These are phyloP conservation scores for Ormyrus thymus DNA, from an alignment of 2,888 invertebrate species.

Conservation along the genomic window DNA sequence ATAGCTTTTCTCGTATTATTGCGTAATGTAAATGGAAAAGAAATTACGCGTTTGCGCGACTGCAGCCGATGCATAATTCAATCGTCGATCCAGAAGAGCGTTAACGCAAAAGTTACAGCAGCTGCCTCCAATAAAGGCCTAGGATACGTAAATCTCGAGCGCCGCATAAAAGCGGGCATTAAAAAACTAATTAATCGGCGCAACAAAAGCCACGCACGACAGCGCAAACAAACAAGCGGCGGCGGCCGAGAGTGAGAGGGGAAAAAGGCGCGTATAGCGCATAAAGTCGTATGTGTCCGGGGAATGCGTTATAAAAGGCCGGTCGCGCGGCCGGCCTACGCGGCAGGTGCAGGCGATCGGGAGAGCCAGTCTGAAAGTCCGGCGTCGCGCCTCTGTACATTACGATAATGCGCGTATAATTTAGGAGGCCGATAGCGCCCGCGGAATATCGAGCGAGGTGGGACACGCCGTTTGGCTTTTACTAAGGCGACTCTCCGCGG, in stretches of 20 bases:
- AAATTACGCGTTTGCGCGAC: too few species aligned
- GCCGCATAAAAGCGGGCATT: background rate
- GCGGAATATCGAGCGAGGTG: conserved; percentile 17
- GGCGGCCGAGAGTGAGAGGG: background rate
- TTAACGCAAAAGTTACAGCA: too few species aligned
- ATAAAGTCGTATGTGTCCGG: background rate
- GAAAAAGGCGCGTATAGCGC: background rate
- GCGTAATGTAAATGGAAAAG: too few species aligned
- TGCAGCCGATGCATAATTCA: too few species aligned
- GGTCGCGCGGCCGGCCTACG: conserved; percentile 57
- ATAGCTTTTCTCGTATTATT: too few species aligned
- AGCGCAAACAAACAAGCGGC: background rate
- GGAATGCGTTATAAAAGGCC: conserved; percentile 15
- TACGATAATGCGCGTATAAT: conserved; percentile 48
- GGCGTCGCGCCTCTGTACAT: conserved; percentile 19
- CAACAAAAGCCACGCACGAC: conserved; percentile 5
- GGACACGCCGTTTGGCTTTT: conserved; percentile 35
- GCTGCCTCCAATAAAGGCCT: too few species aligned
- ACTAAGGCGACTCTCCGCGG: conserved; percentile 43
- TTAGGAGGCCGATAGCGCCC: conserved; percentile 52
- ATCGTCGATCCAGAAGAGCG: too few species aligned
- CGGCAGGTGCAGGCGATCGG: conserved; percentile 64
- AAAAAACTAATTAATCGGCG: conserved; percentile 20
- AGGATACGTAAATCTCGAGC: background rate
- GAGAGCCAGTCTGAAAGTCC: background rate